These are phyloP conservation scores for Clivina fossor DNA, from an alignment of 2,888 invertebrate species.

Conservation along the genomic window DNA sequence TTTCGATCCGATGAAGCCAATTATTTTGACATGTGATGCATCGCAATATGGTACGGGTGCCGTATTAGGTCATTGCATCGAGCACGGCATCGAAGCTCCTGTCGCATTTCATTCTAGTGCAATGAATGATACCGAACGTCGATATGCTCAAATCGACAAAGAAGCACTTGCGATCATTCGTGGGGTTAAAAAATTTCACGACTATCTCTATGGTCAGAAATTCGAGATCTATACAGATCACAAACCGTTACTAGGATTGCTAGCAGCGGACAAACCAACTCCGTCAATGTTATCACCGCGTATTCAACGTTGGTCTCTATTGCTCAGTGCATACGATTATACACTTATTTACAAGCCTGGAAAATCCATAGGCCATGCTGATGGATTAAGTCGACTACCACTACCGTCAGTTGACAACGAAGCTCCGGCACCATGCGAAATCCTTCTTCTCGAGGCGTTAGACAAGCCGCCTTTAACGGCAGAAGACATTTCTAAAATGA, in stretches of 20 bases:
- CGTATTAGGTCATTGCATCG: slow-evolving; percentile 5
- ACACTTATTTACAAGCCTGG: slow-evolving; percentile 33
- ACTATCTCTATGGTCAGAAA: slow-evolving; percentile 11
- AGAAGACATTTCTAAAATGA: background rate
- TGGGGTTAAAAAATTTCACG: slow-evolving; percentile 10
- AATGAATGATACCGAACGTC: slow-evolving; percentile 30
- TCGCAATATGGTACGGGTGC: slow-evolving; percentile 8
- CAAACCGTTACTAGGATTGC: slow-evolving; percentile 17
- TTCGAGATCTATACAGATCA: slow-evolving; percentile 19
- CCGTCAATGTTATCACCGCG: slow-evolving; percentile 21
- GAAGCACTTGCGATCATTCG: slow-evolving; percentile 34
- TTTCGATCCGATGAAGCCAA: slow-evolving; percentile 20
- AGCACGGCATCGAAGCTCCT: slow-evolving; percentile 22
- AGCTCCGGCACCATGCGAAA: slow-evolving; percentile 8
- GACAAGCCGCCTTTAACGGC: slow-evolving; percentile 3
- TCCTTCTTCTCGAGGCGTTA: background rate
- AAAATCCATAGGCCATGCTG: slow-evolving; percentile 36
- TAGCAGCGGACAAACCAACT: slow-evolving; percentile 2
- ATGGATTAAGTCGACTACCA: slow-evolving; percentile 34
- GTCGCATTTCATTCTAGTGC: slow-evolving; percentile 37
- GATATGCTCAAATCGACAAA: slow-evolving; percentile 32
- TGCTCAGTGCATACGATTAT: slow-evolving; percentile 37
- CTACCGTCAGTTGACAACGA: background rate
- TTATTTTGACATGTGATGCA: slow-evolving; percentile 28
- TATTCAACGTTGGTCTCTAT: slow-evolving; percentile 35